phyloP scores from a whole-genome alignment of 2,888 invertebrate genomes.

The Bruchidius siliquastri region DNA sequence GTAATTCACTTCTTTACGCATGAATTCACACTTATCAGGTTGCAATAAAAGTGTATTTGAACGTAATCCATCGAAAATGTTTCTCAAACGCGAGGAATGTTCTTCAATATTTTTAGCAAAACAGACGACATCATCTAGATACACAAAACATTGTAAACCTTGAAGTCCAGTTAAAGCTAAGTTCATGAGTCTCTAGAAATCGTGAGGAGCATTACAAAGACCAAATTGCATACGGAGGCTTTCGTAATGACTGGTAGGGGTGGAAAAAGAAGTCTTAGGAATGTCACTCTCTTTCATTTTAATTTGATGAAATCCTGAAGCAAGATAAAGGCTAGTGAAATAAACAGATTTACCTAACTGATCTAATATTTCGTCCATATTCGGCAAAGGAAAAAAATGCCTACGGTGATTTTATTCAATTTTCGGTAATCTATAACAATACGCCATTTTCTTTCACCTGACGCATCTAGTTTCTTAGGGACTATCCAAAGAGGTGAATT shows the following conservation, averaged over 20 bases:
- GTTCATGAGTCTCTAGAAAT: conserved; percentile 19
- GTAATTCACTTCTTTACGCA: conserved; percentile 37
- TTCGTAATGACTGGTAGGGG: conserved; percentile 4
- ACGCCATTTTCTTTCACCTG: conserved; percentile 32
- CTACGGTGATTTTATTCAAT: conserved; percentile 37
- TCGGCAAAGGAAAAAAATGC: conserved; percentile 35
- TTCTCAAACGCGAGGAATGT: background rate
- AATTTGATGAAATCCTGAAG: conserved; percentile 38
- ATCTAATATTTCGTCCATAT: conserved; percentile 9
- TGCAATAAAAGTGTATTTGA: conserved; percentile 1
- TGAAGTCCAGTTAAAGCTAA: conserved; percentile 1
- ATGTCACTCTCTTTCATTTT: conserved; percentile 14
- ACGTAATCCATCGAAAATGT: background rate
- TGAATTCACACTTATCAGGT: conserved; percentile 38
- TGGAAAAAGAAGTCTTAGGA: conserved; percentile 15
- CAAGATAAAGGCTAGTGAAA: conserved; percentile 37
- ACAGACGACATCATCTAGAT: conserved; percentile 30
- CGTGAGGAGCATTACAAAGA: conserved; percentile 22
- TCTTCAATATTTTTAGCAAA: conserved; percentile 9
- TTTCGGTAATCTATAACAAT: conserved; percentile 41
- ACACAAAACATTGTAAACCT: conserved; percentile 22
- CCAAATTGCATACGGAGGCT: conserved; percentile 11
- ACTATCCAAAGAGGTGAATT: conserved; percentile 26
- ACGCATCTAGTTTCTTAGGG: conserved; percentile 31
- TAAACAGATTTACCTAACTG: conserved; percentile 8